Conservation (phyloP, 2,113 vertebrate genomes). For the Petrocephalus zakoni region DNA sequence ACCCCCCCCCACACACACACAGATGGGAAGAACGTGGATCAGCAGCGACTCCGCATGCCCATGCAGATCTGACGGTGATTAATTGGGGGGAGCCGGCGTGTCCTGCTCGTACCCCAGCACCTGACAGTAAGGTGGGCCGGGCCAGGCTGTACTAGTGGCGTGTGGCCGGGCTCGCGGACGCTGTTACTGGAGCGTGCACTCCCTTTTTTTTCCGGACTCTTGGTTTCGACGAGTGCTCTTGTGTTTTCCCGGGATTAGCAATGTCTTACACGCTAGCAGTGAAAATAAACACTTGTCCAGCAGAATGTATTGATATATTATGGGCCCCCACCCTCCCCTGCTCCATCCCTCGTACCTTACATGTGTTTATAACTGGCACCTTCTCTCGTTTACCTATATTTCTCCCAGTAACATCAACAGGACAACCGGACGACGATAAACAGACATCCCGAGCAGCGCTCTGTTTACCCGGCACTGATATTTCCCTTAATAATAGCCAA, state of each 20-base stretch:
- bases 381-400: not conserved
- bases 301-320: not conserved
- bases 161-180: slow-evolving; percentile 49
- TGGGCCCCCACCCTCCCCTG: slow-evolving; percentile 8
- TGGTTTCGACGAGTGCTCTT: slow-evolving; percentile 41
- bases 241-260: slow-evolving; percentile 14
- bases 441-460: slow-evolving; percentile 12
- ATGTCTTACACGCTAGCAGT: slow-evolving; percentile 37
- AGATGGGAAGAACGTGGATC: slow-evolving; percentile 70
- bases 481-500: slow-evolving; percentile 36
- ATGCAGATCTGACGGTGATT: slow-evolving; percentile 99
- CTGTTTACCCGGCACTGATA: slow-evolving; percentile 39
- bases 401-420: not conserved
- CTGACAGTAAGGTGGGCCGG: slow-evolving; percentile 82
- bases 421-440: slow-evolving; percentile 24
- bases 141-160: slow-evolving; percentile 41
- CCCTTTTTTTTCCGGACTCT: slow-evolving; percentile 55
- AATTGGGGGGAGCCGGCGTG: slow-evolving; percentile 76
- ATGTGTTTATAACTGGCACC: not conserved
- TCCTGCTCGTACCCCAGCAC: slow-evolving; percentile 59
- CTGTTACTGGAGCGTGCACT: slow-evolving; percentile 51
- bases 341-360: slow-evolving; percentile 27
- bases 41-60: slow-evolving; percentile 86
- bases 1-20: slow-evolving; percentile 50
- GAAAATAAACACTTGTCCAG: slow-evolving; percentile 36